Percentiles rank a stretch among this genome's conserved stretches.
phyloP scores from a whole-genome alignment of 2,888 invertebrate genomes.

The Agriotes lineatus region DNA sequence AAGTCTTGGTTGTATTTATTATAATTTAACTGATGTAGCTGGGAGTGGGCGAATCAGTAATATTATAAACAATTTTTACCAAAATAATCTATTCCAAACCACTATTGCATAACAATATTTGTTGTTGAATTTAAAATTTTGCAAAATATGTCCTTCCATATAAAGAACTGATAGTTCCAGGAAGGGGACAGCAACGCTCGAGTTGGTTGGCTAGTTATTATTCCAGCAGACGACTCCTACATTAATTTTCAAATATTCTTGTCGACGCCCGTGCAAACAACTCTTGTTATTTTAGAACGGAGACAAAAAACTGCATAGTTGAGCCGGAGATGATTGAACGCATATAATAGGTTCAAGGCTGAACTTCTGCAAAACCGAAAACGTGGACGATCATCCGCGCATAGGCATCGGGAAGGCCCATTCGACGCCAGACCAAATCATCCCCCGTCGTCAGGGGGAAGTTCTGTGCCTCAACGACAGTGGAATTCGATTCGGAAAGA shows the following conservation, averaged over 20 bases:
- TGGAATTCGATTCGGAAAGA: constrained; percentile 4
- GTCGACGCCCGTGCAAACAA: constrained; percentile 27
- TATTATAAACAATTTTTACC: too few species aligned
- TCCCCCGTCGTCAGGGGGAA: neutral
- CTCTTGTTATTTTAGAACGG: constrained; percentile 34
- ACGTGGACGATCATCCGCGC: neutral
- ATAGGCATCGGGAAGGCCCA: constrained; percentile 1
- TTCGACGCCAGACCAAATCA: neutral
- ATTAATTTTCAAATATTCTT: constrained; percentile 13
- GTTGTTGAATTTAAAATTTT: too few species aligned
- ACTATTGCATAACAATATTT: too few species aligned
- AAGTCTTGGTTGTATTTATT: too few species aligned
- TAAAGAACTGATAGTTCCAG: too few species aligned
- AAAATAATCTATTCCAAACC: too few species aligned
- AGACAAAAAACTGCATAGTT: constrained; percentile 39
- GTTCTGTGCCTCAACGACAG: neutral
- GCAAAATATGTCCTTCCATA: too few species aligned
- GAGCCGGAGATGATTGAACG: constrained; percentile 38
- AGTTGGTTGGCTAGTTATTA: neutral
- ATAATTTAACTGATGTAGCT: too few species aligned
- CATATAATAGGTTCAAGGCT: constrained; percentile 41
- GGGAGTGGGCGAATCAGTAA: too few species aligned
- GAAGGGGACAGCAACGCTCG: too few species aligned
- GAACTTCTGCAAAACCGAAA: constrained; percentile 23
- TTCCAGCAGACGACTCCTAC: constrained; percentile 3